These are phyloP conservation scores for Salvelinus fontinalis DNA, from an alignment of 2,113 vertebrate genomes.

Conservation along the genomic window DNA sequence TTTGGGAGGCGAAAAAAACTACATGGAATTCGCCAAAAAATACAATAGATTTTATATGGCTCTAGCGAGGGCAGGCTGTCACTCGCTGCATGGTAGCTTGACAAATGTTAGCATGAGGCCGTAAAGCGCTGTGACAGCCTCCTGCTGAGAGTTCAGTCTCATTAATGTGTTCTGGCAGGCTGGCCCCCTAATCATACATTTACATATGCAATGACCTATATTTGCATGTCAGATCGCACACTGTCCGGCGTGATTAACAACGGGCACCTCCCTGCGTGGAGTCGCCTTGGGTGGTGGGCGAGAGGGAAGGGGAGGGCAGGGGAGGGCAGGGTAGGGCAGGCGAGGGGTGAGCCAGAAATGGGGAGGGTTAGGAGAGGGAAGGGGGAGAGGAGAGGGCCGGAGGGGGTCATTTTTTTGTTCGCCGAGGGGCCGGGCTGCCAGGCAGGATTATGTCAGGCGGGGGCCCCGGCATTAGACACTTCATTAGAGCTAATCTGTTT, in stretches of 20 bases:
- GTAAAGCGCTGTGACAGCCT: constrained; percentile 94
- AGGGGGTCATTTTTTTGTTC: constrained; percentile 90
- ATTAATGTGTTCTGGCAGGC: constrained; percentile 99
- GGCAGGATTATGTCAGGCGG: constrained; percentile 93
- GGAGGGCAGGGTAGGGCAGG: constrained; percentile 61
- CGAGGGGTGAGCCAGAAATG: constrained; percentile 56
- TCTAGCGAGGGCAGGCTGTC: constrained; percentile 73
- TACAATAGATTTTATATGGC: background rate
- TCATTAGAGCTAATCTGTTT: constrained; percentile 99
- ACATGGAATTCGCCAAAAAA: no score
- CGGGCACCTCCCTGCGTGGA: constrained; percentile 87
- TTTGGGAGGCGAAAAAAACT: no score
- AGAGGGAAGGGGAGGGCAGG: constrained; percentile 46
- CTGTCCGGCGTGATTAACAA: constrained; percentile 95
- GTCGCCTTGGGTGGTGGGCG: constrained; percentile 86
- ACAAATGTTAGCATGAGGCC: constrained; percentile 92
- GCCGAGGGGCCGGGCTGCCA: constrained; percentile 96
- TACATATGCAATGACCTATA: constrained; percentile 99
- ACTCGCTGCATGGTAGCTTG: constrained; percentile 83
- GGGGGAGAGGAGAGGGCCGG: constrained; percentile 68
- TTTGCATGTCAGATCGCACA: constrained; percentile 99
- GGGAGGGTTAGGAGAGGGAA: constrained; percentile 30
- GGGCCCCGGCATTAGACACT: constrained; percentile 98
- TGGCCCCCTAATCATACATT: constrained; percentile 98
- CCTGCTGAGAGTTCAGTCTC: constrained; percentile 98